phyloP scores from a whole-genome alignment of 2,888 invertebrate genomes.

The Clepsis dumicolana region DNA sequence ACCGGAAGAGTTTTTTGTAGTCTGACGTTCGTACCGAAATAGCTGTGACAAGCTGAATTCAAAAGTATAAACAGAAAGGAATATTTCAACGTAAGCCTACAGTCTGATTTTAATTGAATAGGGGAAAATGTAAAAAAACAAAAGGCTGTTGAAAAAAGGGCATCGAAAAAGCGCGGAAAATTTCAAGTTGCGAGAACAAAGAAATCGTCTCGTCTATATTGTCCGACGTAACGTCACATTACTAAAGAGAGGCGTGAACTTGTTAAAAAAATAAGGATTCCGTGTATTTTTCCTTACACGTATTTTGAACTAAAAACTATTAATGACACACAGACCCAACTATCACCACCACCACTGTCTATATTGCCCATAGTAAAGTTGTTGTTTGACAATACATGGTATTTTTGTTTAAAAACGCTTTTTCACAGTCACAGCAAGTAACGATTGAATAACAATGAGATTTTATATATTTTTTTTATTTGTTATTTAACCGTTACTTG shows the following conservation, averaged over 20 bases:
- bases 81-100: constrained; percentile 19
- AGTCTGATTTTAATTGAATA: constrained; percentile 21
- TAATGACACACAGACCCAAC: too few species aligned
- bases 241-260: constrained; percentile 7
- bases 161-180: constrained; percentile 53
- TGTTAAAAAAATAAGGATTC: constrained; percentile 26
- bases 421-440: too few species aligned
- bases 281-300: background rate
- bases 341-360: too few species aligned
- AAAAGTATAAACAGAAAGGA: constrained; percentile 3
- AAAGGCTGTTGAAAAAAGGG: constrained; percentile 62
- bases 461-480: too few species aligned
- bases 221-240: constrained; percentile 51
- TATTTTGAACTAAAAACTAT: background rate
- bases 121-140: constrained; percentile 53
- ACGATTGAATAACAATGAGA: too few species aligned
- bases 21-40: background rate
- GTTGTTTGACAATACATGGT: too few species aligned
- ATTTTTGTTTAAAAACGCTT: too few species aligned
- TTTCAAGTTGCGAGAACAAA: constrained; percentile 53
- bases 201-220: constrained; percentile 53
- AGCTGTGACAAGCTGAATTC: background rate
- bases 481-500: too few species aligned
- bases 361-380: too few species aligned
- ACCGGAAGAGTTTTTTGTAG: background rate